Evolutionary conservation across 2,888 invertebrate genomes (phyloP).

Genomic region (Leptinotarsa juncta): DNA sequence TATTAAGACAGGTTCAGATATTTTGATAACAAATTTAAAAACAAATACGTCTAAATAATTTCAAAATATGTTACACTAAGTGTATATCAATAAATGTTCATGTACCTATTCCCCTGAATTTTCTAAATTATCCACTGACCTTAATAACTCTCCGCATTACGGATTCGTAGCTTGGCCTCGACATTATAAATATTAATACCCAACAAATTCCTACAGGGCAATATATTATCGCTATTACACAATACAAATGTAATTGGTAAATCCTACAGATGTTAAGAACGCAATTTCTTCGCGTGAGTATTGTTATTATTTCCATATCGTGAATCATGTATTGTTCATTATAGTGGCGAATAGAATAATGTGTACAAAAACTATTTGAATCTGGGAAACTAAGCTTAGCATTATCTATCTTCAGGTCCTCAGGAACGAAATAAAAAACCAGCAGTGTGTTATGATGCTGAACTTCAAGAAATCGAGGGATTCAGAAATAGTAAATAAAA

Average conservation of each 20-base stretch:
- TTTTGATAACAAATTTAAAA: no score
- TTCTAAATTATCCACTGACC: conserved; percentile 6
- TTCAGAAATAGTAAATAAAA: no score
- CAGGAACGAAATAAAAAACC: no score
- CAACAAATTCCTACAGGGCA: conserved; percentile 17
- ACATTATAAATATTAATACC: conserved; percentile 16
- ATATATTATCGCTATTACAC: conserved; percentile 1
- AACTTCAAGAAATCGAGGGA: no score
- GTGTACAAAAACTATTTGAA: not conserved
- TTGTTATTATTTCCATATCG: conserved; percentile 7
- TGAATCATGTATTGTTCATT: not conserved
- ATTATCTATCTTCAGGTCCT: not conserved
- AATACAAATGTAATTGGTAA: conserved; percentile 2
- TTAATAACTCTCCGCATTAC: conserved; percentile 6
- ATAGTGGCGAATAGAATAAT: not conserved
- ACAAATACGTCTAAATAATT: no score
- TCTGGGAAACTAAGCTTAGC: not conserved
- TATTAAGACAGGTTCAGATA: no score
- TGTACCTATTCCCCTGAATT: not conserved
- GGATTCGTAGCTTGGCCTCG: conserved; percentile 7
- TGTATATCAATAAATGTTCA: no score
- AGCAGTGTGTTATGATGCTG: no score
- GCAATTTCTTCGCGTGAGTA: not conserved
- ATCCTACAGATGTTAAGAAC: not conserved
- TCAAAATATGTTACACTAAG: no score